phyloP scores from a whole-genome alignment of 2,888 invertebrate genomes.

The Lacanobia oleracea region DNA sequence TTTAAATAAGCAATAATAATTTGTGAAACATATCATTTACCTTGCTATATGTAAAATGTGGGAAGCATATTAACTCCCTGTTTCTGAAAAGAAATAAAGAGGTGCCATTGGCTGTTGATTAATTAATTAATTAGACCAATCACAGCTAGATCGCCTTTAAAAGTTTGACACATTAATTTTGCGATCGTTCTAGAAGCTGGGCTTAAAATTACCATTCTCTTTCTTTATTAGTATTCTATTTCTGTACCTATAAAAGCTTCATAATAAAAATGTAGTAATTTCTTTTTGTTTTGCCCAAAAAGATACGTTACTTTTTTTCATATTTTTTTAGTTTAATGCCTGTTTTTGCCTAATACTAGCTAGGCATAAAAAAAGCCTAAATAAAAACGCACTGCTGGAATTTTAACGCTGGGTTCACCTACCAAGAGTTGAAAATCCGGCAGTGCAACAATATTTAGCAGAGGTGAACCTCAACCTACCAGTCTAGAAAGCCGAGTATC shows the following conservation, averaged over 20 bases:
- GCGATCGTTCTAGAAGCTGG: not conserved
- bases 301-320: slow-evolving; percentile 47
- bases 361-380: not conserved
- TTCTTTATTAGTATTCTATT: too few relatives aligned
- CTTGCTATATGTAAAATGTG: slow-evolving; percentile 28
- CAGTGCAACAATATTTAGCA: not conserved
- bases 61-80: not conserved
- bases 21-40: slow-evolving; percentile 24
- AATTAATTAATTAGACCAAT: too few relatives aligned
- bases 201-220: not conserved
- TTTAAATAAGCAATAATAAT: slow-evolving; percentile 22
- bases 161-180: not conserved
- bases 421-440: not conserved
- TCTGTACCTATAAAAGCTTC: not conserved
- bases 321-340: not conserved
- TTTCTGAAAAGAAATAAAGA: not conserved
- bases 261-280: slow-evolving; percentile 41
- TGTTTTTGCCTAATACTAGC: not conserved
- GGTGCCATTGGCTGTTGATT: not conserved
- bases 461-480: too few relatives aligned
- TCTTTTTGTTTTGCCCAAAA: slow-evolving; percentile 60
- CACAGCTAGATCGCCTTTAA: too few relatives aligned
- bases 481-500: too few relatives aligned
- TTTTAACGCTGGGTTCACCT: not conserved
- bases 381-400: not conserved